Conservation (phyloP, 2,888 invertebrate species). For the Junonia oenone region DNA sequence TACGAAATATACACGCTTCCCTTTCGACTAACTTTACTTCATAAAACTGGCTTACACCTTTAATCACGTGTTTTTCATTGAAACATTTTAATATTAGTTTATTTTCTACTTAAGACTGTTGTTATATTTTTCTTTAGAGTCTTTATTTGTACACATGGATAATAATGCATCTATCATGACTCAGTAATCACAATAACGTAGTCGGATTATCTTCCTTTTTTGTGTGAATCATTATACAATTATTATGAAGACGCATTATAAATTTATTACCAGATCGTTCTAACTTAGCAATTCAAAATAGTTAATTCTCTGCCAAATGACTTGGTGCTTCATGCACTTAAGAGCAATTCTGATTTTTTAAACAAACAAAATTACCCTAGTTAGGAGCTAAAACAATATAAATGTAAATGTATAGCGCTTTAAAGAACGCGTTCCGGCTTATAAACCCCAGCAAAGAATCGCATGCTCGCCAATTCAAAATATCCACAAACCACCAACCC, state of each 20-base stretch:
- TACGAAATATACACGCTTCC: constrained; percentile 28
- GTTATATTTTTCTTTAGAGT: not conserved
- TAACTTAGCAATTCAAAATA: not conserved
- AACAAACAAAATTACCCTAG: constrained; percentile 25
- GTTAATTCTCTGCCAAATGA: not conserved
- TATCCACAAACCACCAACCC: constrained; percentile 54
- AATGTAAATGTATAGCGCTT: constrained; percentile 33
- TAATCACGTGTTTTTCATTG: not conserved
- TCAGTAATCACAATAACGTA: not conserved
- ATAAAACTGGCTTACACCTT: constrained; percentile 12
- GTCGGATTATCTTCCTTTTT: not conserved
- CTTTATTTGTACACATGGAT: not conserved
- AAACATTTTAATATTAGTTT: not conserved
- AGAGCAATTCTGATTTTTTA: constrained; percentile 1
- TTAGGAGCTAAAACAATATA: constrained; percentile 30
- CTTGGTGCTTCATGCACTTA: not conserved
- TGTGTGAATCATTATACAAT: not conserved
- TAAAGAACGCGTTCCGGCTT: constrained; percentile 49
- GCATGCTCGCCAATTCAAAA: constrained; percentile 46
- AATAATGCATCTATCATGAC: not conserved
- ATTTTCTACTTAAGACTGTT: not conserved
- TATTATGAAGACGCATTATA: not conserved
- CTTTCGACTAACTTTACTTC: constrained; percentile 18
- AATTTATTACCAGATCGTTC: not conserved
- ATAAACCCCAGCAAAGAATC: constrained; percentile 53